Evolutionary conservation across 2,888 invertebrate species (phyloP), one percentile per base, ranked within the genome.

Genomic region (Oscheius onirici): DNA sequence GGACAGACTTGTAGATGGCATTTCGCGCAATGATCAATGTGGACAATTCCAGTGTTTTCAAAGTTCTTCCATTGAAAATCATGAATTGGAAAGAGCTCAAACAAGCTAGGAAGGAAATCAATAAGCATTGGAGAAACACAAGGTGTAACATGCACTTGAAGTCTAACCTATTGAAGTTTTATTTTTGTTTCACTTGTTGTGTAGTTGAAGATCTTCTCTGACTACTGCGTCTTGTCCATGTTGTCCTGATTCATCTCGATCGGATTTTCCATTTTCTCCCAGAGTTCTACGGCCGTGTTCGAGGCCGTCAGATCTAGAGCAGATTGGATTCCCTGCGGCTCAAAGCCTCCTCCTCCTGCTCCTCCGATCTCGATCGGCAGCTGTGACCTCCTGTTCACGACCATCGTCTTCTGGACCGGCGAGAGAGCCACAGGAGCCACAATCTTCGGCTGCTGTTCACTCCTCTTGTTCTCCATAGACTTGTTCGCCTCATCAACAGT

Each of bases 201-300:
- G 34, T 34, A 34, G 34, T 34, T 34, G 34, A 34, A 34, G 34
- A 34, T 34, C 8, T 13, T 52, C 10, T 22, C 24, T 3, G 52
- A 28, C 26, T 28, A 63, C 26, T 63, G 63, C 26, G 63, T 63
- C 24, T 63, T 63, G 17, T 63, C 63, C 63, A 63, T 63, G 34
- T 28, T 49, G 17, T 63, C 63, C 49, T 63, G 63, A 17, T 28
- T 49, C 51, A 49, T 63, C 49, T 63, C 24, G 17, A 46, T 46
- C n/a, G n/a, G n/a, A 22, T 15, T 40, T 20, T 24, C 22, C 24
- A 15, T 49, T 20, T n/a, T 46, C 26, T 11, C 17, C 63, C 28
- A 24, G 24, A 43, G 6, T 5, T 60, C 44, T 41, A 20, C 20
- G 17, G 60, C 60, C 2, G 60, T 60, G 15, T 10, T 41, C 20